phyloP scores from a whole-genome alignment of 2,113 vertebrate genomes.

The Variabilichromis moorii region DNA sequence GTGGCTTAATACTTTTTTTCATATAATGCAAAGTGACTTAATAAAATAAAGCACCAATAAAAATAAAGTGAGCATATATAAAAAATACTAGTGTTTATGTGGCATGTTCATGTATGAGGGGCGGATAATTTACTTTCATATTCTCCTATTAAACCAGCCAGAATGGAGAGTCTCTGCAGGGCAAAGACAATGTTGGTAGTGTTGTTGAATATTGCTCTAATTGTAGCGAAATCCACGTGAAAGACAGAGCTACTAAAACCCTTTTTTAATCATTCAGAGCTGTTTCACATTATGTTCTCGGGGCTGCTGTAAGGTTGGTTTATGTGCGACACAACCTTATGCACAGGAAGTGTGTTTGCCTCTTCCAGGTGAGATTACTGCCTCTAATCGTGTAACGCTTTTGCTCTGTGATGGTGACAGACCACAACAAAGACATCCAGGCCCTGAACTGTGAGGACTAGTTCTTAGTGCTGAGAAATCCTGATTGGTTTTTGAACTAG shows the following conservation, averaged over 20 bases:
- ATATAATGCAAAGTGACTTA: neutral
- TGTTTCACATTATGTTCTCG: neutral
- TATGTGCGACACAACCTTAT: neutral
- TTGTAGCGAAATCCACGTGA: neutral
- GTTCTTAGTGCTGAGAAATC: neutral
- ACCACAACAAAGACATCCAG: neutral
- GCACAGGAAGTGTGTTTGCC: neutral
- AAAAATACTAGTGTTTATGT: neutral
- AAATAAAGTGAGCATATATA: neutral
- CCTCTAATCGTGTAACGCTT: neutral
- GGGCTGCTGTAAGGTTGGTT: neutral
- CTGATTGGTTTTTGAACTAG: neutral
- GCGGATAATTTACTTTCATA: neutral
- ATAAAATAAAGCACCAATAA: neutral
- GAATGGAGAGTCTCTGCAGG: neutral
- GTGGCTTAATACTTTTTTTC: neutral
- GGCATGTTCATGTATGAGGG: neutral
- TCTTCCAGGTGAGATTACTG: neutral
- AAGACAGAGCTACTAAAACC: neutral
- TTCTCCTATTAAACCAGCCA: neutral
- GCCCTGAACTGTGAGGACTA: neutral
- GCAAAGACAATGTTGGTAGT: neutral
- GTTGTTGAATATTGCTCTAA: neutral
- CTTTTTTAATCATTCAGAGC: neutral
- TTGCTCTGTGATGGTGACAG: neutral